These are phyloP conservation scores for Aphrophora alni DNA, from an alignment of 2,888 invertebrate genomes.

Conservation along the genomic window DNA sequence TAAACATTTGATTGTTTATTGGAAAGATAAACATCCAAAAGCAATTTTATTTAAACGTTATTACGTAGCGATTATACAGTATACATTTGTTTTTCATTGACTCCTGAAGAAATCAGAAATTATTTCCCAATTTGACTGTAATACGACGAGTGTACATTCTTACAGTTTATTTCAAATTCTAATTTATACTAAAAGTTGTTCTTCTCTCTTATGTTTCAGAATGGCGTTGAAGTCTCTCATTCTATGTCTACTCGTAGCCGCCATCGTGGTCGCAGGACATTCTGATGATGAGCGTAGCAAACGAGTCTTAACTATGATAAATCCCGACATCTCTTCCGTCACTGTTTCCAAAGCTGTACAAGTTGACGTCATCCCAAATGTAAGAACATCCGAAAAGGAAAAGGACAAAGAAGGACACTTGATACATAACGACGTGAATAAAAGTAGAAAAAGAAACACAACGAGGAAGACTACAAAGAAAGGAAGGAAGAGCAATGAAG, in stretches of 20 bases:
- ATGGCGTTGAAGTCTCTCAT: neutral
- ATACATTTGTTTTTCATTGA: too few species aligned
- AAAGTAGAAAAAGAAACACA: neutral
- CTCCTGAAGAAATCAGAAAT: too few species aligned
- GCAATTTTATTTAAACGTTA: too few species aligned
- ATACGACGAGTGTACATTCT: too few species aligned
- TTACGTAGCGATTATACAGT: too few species aligned
- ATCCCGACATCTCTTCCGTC: neutral
- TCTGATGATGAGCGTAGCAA: neutral
- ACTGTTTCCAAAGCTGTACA: neutral
- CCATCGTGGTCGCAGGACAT: neutral
- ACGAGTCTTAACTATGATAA: neutral
- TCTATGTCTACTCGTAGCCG: neutral
- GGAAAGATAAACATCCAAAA: too few species aligned
- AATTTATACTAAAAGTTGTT: too few species aligned
- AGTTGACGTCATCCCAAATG: neutral
- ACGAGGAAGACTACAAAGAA: neutral
- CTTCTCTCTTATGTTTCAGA: neutral
- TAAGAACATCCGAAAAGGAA: neutral
- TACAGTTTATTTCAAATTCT: too few species aligned
- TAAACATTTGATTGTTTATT: too few species aligned
- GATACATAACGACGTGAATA: neutral
- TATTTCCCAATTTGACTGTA: too few species aligned
- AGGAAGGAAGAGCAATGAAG: slow-evolving; percentile 62
- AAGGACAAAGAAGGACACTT: neutral